These are phyloP conservation scores for Semotilus atromaculatus DNA, from an alignment of 2,797 vertebrate species.

Conservation along the genomic window DNA sequence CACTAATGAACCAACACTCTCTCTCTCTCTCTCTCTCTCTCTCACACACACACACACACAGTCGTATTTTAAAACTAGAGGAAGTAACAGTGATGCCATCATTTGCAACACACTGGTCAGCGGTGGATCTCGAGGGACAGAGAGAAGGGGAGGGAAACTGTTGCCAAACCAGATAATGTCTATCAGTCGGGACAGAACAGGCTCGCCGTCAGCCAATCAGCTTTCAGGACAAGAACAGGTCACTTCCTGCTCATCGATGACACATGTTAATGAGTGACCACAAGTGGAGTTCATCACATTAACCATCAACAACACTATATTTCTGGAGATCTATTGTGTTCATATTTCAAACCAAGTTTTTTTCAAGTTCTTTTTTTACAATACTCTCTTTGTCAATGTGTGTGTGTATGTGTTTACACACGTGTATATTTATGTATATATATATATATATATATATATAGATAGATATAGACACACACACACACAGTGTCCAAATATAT, in stretches of 20 bases:
- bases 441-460: too few species aligned
- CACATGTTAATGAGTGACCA: not conserved
- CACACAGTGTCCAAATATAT: too few species aligned
- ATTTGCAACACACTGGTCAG: slow-evolving; percentile 1
- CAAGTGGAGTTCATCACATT: not conserved
- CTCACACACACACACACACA: not conserved
- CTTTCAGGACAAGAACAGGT: slow-evolving; percentile 57
- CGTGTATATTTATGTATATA: too few species aligned
- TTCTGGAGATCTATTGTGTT: not conserved
- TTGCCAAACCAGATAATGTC: slow-evolving; percentile 80
- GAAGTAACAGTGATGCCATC: slow-evolving; percentile 11
- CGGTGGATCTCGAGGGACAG: not conserved
- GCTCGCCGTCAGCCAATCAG: slow-evolving; percentile 51
- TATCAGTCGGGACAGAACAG: slow-evolving; percentile 72
- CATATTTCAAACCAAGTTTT: not conserved
- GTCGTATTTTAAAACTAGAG: not conserved
- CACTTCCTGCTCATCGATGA: slow-evolving; percentile 57
- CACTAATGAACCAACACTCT: too few species aligned
- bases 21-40: not conserved
- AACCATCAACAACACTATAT: not conserved
- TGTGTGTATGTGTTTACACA: too few species aligned
- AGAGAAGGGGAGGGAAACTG: slow-evolving; percentile 73
- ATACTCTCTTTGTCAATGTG: too few species aligned
- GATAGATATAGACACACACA: too few species aligned
- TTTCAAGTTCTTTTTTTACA: not conserved